Evolutionary conservation across 2,888 invertebrate species (phyloP).

Genomic region (Subacronicta megacephala): DNA sequence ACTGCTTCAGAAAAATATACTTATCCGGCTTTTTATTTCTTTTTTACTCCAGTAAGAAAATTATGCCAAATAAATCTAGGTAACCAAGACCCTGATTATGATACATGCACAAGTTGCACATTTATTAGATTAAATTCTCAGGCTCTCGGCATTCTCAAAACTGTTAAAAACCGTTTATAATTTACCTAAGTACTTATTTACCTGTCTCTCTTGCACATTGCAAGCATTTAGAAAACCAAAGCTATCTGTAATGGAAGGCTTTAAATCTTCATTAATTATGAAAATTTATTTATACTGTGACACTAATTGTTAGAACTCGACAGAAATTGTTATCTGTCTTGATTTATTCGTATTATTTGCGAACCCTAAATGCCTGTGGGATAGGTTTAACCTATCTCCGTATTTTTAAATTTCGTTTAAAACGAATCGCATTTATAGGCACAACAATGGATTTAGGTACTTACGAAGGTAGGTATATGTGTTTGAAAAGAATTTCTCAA

Average conservation of each 20-base stretch:
- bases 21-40: too few species aligned
- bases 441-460: background rate
- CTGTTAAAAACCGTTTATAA: slow-evolving; percentile 16
- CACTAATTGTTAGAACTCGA: slow-evolving; percentile 63
- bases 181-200: slow-evolving; percentile 2
- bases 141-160: slow-evolving; percentile 8
- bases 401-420: background rate
- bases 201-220: slow-evolving; percentile 15
- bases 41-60: too few species aligned
- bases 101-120: too few species aligned
- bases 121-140: slow-evolving; percentile 16
- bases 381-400: slow-evolving; percentile 24
- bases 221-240: slow-evolving; percentile 55
- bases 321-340: slow-evolving; percentile 60
- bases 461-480: slow-evolving; percentile 10
- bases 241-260: slow-evolving; percentile 20
- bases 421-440: background rate
- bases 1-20: too few species aligned
- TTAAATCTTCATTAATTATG: slow-evolving; percentile 57
- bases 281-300: slow-evolving; percentile 60
- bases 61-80: too few species aligned
- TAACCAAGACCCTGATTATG: too few species aligned
- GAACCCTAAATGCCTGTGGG: slow-evolving; percentile 21
- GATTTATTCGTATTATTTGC: slow-evolving; percentile 65
- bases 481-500: slow-evolving; percentile 29